Percentiles rank a stretch among this genome's conserved stretches.
These are phyloP conservation scores for Tamandua tetradactyla DNA, from an alignment of 2,797 vertebrate species.

Conservation along the genomic window DNA sequence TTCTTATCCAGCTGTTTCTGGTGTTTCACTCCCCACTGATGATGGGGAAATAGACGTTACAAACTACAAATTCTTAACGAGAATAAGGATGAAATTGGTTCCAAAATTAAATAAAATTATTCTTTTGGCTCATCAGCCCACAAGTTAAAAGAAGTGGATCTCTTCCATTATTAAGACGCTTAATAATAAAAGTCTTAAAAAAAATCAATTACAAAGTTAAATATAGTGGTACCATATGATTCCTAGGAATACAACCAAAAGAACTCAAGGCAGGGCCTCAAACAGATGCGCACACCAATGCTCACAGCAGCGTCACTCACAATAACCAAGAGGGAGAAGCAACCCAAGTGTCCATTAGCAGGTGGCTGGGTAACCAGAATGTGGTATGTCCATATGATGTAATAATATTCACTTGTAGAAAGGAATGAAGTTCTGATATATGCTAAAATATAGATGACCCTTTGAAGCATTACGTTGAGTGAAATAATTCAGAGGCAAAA, in stretches of 20 bases:
- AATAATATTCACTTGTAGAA: not conserved
- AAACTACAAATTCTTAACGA: not conserved
- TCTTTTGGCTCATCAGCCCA: slow-evolving; percentile 2
- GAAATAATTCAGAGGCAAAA: not conserved
- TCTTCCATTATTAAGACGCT: not conserved
- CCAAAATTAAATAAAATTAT: slow-evolving; percentile 13
- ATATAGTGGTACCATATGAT: not conserved
- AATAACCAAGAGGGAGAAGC: not conserved
- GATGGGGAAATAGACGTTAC: not conserved
- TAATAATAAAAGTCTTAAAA: not conserved
- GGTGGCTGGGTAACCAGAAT: not conserved
- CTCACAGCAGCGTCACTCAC: not conserved
- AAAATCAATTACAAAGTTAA: not conserved
- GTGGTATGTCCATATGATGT: not conserved
- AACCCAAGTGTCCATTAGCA: not conserved
- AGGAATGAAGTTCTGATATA: not conserved
- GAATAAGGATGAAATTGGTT: not conserved
- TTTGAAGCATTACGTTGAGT: not conserved
- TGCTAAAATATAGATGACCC: not conserved
- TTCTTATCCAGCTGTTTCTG: not conserved
- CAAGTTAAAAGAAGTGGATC: not conserved
- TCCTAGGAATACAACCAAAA: not conserved
- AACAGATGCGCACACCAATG: not conserved
- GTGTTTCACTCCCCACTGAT: not conserved
- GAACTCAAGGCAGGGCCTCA: not conserved